phyloP scores from a whole-genome alignment of 2,113 vertebrate genomes.

The Elachura formosa region DNA sequence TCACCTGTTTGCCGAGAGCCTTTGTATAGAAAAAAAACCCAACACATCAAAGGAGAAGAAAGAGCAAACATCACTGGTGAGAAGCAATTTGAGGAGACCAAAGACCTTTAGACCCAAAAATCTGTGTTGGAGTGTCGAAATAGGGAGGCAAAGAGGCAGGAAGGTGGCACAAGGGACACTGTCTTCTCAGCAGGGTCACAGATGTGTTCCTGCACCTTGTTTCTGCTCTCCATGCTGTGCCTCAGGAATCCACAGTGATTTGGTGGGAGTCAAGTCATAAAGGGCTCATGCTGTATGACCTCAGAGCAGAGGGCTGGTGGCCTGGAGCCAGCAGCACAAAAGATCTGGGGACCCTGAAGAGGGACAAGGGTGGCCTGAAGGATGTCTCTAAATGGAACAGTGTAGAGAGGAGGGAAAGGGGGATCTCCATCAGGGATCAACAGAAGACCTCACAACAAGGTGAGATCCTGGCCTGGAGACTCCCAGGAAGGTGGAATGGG shows the following conservation, averaged over 20 bases:
- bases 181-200: not conserved
- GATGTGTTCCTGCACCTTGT: not conserved
- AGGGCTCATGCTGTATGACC: not conserved
- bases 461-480: not conserved
- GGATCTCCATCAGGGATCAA: too few species aligned
- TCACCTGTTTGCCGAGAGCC: not conserved
- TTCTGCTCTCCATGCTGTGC: not conserved
- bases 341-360: not conserved
- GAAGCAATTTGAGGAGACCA: not conserved
- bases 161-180: not conserved
- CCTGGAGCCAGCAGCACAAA: not conserved
- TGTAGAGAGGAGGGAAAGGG: not conserved
- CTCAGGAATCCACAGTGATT: not conserved
- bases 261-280: not conserved
- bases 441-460: rapidly evolving
- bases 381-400: not conserved
- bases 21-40: not conserved
- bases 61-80: rapidly evolving
- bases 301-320: not conserved
- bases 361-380: not conserved
- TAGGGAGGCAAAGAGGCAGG: rapidly evolving
- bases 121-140: rapidly evolving
- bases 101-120: not conserved
- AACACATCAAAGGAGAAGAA: not conserved
- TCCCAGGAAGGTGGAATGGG: rapidly evolving